These are phyloP conservation scores for Palaemon carinicauda DNA, from an alignment of 1,140 invertebrate species.

Conservation along the genomic window DNA sequence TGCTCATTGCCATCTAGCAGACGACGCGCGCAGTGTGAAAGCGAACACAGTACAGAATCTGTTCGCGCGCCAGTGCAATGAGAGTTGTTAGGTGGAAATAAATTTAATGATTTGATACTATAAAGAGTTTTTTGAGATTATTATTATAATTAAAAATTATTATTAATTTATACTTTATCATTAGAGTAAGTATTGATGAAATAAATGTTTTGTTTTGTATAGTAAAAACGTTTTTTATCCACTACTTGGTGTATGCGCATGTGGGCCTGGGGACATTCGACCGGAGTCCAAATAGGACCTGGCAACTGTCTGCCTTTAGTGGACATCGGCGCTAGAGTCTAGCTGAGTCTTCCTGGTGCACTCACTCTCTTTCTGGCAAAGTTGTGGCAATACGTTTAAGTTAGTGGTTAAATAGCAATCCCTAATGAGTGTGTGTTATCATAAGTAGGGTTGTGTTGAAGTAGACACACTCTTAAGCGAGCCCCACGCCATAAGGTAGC, in stretches of 20 bases:
- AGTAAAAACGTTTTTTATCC: background rate
- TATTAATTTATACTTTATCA: background rate
- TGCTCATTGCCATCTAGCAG: conserved; percentile 35
- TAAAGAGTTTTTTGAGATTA: background rate
- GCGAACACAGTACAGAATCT: conserved; percentile 44
- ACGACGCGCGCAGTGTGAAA: conserved; percentile 53
- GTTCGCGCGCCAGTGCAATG: conserved; percentile 45
- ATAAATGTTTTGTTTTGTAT: background rate
- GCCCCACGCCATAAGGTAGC: conserved; percentile 36
- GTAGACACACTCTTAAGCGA: conserved; percentile 5
- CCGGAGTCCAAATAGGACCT: conserved; percentile 43
- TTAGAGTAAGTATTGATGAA: background rate
- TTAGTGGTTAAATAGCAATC: conserved; percentile 45
- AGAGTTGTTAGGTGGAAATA: conserved; percentile 15
- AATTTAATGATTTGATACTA: background rate
- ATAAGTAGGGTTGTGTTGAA: conserved; percentile 39
- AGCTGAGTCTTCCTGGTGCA: conserved; percentile 35
- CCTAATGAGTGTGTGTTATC: conserved; percentile 44
- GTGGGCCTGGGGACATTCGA: background rate
- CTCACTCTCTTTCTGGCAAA: conserved; percentile 20
- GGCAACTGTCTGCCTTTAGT: conserved; percentile 54
- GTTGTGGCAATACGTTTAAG: conserved; percentile 24
- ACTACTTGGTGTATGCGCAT: background rate
- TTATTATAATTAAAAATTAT: background rate
- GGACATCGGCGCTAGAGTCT: conserved; percentile 44